These are phyloP conservation scores for Noctilio leporinus DNA, from an alignment of 2,113 vertebrate genomes.

Conservation along the genomic window DNA sequence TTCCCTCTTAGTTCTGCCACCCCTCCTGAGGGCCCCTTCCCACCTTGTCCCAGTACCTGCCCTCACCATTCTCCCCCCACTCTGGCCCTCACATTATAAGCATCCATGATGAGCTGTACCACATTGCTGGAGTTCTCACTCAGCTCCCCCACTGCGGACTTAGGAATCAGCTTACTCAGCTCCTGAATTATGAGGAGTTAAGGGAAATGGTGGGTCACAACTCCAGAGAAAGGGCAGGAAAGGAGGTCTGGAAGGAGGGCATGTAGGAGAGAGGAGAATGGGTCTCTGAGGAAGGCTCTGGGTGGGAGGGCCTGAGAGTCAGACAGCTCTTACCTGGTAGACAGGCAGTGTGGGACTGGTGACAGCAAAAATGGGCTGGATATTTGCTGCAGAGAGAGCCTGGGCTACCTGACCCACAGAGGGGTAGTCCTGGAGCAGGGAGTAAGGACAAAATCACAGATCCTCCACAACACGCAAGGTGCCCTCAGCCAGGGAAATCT, in stretches of 20 bases:
- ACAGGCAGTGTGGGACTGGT: slow-evolving; percentile 74
- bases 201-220: background rate
- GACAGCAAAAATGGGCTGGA: slow-evolving; percentile 87
- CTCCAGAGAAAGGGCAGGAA: background rate
- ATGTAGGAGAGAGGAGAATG: background rate
- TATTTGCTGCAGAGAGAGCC: slow-evolving; percentile 81
- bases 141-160: slow-evolving; percentile 82
- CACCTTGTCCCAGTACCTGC: background rate
- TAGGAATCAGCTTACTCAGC: slow-evolving; percentile 83
- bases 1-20: background rate
- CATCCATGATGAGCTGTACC: slow-evolving; percentile 83
- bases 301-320: background rate
- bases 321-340: slow-evolving; percentile 76
- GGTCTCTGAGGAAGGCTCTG: background rate
- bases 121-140: slow-evolving; percentile 84
- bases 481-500: background rate
- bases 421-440: slow-evolving; percentile 81
- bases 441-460: background rate
- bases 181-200: slow-evolving; percentile 65
- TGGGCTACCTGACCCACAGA: slow-evolving; percentile 83
- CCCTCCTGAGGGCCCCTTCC: background rate
- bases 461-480: background rate
- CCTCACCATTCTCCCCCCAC: fast-evolving
- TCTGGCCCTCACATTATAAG: slow-evolving; percentile 78
- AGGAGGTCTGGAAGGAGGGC: background rate